Evolutionary conservation across 2,888 invertebrate genomes (phyloP).

Genomic region (Fabriciana adippe): DNA sequence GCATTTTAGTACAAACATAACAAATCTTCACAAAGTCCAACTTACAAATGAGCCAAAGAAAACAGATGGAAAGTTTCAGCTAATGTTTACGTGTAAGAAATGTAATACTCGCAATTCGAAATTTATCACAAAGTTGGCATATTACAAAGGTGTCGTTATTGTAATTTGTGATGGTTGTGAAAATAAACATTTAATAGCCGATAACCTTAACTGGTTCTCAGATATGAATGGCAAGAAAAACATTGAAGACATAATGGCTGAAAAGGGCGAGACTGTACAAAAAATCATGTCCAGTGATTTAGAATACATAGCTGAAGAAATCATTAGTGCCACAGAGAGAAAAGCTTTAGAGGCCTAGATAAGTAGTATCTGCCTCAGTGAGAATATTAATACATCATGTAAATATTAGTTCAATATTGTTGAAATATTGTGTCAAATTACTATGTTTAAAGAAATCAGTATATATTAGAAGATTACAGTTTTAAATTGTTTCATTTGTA

Average conservation of each 20-base stretch:
- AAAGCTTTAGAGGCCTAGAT: slow-evolving; percentile 42
- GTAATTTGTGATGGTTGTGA: slow-evolving; percentile 93
- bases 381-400: too few relatives aligned
- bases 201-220: slow-evolving; percentile 97
- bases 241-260: slow-evolving; percentile 94
- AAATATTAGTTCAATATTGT: neutral
- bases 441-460: neutral
- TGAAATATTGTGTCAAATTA: neutral
- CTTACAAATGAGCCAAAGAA: slow-evolving; percentile 50
- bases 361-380: too few relatives aligned
- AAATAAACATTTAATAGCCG: slow-evolving; percentile 97
- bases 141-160: slow-evolving; percentile 95
- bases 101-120: slow-evolving; percentile 90
- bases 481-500: neutral
- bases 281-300: slow-evolving; percentile 77
- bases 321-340: slow-evolving; percentile 50
- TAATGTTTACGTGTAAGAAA: slow-evolving; percentile 94
- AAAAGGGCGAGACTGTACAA: slow-evolving; percentile 92
- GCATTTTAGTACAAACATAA: slow-evolving; percentile 56
- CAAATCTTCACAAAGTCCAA: slow-evolving; percentile 55
- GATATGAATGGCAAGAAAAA: slow-evolving; percentile 90
- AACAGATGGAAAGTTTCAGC: slow-evolving; percentile 83
- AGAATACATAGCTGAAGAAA: slow-evolving; percentile 73
- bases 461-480: neutral
- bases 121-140: slow-evolving; percentile 92